A percentile compares a stretch with the other conserved stretches of the same genome.
Conservation (phyloP, 2,113 vertebrate genomes). For the Centrocercus urophasianus region DNA sequence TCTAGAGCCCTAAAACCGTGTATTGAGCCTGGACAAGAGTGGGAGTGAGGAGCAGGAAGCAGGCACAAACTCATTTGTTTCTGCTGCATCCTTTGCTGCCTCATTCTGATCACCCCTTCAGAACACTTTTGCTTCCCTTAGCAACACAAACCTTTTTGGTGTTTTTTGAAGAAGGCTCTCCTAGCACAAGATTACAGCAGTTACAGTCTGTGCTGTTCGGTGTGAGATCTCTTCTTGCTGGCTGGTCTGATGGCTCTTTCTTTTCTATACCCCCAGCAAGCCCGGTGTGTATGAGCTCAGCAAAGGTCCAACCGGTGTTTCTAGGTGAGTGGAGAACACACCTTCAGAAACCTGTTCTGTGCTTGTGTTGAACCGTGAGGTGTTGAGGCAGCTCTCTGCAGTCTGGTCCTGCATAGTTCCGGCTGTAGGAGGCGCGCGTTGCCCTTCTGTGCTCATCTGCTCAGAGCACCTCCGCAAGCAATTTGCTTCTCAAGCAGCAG, state of each 20-base stretch:
- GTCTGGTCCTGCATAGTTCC: background rate
- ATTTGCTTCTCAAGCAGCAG: background rate
- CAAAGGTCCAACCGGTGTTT: conserved; percentile 83
- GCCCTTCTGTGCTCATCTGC: background rate
- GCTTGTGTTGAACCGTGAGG: background rate
- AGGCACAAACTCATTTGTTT: background rate
- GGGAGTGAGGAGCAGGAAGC: background rate
- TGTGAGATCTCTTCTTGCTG: background rate
- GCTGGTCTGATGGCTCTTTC: background rate
- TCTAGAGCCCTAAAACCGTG: background rate
- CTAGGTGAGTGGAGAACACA: conserved; percentile 80
- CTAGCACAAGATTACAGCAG: background rate
- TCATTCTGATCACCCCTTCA: background rate
- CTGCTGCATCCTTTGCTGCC: background rate
- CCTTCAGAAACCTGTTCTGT: background rate
- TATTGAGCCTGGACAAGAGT: background rate
- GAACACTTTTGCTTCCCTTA: background rate
- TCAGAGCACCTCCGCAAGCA: background rate
- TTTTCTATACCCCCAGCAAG: conserved; percentile 74
- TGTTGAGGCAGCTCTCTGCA: background rate
- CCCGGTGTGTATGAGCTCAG: conserved; percentile 91
- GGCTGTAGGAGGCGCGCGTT: background rate
- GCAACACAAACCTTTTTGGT: background rate
- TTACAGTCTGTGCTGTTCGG: background rate
- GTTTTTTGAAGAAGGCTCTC: background rate